phyloP scores from a whole-genome alignment of 2,113 vertebrate species.

The Xenopus laevis region DNA sequence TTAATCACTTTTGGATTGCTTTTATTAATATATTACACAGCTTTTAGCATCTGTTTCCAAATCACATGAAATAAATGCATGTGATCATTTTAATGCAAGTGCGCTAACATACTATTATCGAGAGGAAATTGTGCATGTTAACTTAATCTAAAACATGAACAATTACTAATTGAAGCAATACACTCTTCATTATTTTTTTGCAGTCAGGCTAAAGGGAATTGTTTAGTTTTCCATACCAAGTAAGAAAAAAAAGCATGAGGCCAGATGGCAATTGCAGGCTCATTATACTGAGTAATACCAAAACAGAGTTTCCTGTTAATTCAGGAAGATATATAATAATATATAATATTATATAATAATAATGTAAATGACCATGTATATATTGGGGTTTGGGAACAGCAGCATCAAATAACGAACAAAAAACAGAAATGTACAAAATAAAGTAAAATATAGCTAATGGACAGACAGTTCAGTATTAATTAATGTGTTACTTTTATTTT shows the following conservation, averaged over 20 bases:
- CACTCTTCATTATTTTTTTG: slow-evolving; percentile 42
- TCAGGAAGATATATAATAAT: slow-evolving; percentile 12
- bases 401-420: not conserved
- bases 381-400: not conserved
- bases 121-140: slow-evolving; percentile 46
- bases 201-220: slow-evolving; percentile 36
- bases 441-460: not conserved
- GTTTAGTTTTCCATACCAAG: slow-evolving; percentile 26
- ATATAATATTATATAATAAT: no score
- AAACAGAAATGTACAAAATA: not conserved
- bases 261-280: slow-evolving; percentile 35
- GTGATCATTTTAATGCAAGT: slow-evolving; percentile 39
- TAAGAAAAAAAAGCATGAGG: slow-evolving; percentile 26
- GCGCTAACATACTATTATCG: slow-evolving; percentile 34
- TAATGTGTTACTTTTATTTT: no score
- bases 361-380: not conserved
- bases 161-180: slow-evolving; percentile 46
- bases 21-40: slow-evolving; percentile 41
- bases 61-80: slow-evolving; percentile 39
- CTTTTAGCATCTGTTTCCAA: slow-evolving; percentile 37
- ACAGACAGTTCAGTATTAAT: no score
- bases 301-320: slow-evolving; percentile 31
- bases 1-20: slow-evolving; percentile 43
- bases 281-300: slow-evolving; percentile 4
- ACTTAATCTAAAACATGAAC: slow-evolving; percentile 41